Evolutionary conservation across 2,888 invertebrate genomes (phyloP).

Genomic region (Microplitis manilae): DNA sequence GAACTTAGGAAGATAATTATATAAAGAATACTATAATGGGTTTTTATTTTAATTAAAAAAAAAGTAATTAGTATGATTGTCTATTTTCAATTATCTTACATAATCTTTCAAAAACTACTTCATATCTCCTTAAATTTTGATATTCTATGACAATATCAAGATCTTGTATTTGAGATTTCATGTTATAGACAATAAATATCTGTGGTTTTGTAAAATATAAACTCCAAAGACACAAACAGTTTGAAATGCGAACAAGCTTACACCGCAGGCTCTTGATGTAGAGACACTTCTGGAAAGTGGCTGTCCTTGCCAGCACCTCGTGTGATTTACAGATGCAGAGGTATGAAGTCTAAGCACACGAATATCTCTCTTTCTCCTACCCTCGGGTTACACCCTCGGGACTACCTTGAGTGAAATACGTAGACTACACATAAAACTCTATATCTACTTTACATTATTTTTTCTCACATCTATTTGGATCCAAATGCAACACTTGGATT

Average conservation of each 20-base stretch:
- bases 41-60: too few species aligned
- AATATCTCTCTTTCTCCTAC: conserved; percentile 9
- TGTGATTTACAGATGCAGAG: conserved; percentile 56
- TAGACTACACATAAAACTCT: conserved; percentile 1
- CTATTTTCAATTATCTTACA: too few species aligned
- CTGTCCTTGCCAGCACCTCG: conserved; percentile 49
- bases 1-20: too few species aligned
- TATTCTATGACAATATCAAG: background rate
- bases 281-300: conserved; percentile 56
- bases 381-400: conserved; percentile 16
- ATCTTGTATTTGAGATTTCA: background rate
- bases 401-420: conserved; percentile 10
- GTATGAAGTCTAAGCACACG: conserved; percentile 5
- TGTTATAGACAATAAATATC: background rate
- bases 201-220: background rate
- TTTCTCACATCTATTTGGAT: conserved; percentile 6
- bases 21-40: too few species aligned
- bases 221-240: conserved; percentile 8
- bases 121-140: background rate
- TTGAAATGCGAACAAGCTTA: conserved; percentile 21
- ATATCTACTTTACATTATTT: background rate
- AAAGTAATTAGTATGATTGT: too few species aligned
- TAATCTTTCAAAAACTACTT: too few species aligned
- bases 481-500: background rate
- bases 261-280: conserved; percentile 55